Percentiles rank a stretch among this genome's conserved stretches.
Evolutionary conservation across 2,888 invertebrate species (phyloP).

Genomic region (Rotaria sp.): DNA sequence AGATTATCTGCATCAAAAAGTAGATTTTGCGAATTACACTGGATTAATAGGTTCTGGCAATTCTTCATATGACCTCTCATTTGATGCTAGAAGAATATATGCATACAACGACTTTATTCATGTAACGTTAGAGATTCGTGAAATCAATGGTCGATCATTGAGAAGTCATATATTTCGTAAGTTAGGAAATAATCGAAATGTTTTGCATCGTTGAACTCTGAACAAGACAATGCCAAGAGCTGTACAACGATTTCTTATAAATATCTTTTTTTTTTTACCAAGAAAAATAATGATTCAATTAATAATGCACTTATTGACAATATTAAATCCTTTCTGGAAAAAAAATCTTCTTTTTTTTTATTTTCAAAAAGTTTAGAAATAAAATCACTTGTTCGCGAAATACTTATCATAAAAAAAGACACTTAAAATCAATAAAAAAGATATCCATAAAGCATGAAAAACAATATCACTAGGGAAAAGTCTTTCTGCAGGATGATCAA

Average conservation of each 20-base stretch:
- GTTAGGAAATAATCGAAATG: not conserved
- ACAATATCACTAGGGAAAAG: not conserved
- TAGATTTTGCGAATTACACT: not conserved
- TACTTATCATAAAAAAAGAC: not conserved
- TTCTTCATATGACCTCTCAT: not conserved
- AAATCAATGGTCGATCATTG: not conserved
- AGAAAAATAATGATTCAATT: not conserved
- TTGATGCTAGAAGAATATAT: not conserved
- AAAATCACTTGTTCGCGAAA: not conserved
- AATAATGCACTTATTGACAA: not conserved
- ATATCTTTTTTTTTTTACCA: not conserved
- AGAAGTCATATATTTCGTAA: not conserved
- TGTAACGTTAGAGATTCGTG: not conserved
- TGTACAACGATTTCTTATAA: not conserved
- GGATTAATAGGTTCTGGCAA: not conserved
- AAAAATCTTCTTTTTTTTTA: no score
- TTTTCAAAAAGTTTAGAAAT: no score
- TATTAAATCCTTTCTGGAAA: not conserved
- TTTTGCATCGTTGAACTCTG: not conserved
- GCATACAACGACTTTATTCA: not conserved
- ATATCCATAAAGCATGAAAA: not conserved
- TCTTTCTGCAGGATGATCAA: not conserved
- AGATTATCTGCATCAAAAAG: not conserved
- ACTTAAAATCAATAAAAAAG: not conserved
- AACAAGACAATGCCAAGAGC: not conserved